A percentile compares a stretch with the other conserved stretches of the same genome.
These are phyloP conservation scores for Bolborhynchus lineola DNA, from an alignment of 2,113 vertebrate genomes.

Conservation along the genomic window DNA sequence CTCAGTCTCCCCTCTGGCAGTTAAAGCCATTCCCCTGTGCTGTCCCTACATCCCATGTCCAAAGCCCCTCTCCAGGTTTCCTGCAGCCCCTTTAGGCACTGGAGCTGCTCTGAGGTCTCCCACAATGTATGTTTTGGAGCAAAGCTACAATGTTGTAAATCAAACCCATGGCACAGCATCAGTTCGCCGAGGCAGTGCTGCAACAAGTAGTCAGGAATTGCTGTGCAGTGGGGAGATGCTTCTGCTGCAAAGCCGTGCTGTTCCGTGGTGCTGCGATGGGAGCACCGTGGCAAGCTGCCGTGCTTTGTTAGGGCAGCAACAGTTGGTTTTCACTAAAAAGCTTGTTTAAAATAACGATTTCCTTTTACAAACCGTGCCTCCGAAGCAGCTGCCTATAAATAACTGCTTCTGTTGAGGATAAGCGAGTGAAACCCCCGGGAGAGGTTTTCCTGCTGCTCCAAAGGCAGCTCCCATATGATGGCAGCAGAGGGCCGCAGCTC, in stretches of 20 bases:
- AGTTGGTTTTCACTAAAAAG: rapidly evolving
- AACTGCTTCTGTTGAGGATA: rapidly evolving
- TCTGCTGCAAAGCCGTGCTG: rapidly evolving
- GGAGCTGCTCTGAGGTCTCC: background rate
- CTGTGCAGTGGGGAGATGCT: rapidly evolving
- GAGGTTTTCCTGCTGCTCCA: background rate
- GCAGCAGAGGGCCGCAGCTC: slow-evolving; percentile 60
- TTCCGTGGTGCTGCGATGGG: rapidly evolving
- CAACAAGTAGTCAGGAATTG: background rate
- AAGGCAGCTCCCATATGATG: slow-evolving; percentile 60
- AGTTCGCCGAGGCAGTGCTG: background rate
- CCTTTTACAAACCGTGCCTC: background rate
- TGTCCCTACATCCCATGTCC: background rate
- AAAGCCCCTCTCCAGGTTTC: background rate
- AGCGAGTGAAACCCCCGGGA: rapidly evolving
- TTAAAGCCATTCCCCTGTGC: no score
- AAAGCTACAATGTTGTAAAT: background rate
- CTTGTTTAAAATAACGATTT: rapidly evolving
- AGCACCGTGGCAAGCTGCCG: rapidly evolving
- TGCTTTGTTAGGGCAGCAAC: background rate
- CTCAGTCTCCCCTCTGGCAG: no score
- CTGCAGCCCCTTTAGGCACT: background rate
- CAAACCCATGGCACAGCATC: rapidly evolving
- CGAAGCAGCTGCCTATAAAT: rapidly evolving
- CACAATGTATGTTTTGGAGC: rapidly evolving